Evolutionary conservation across 1,140 invertebrate genomes (phyloP).

Genomic region (Zaprionus gabonicus): DNA sequence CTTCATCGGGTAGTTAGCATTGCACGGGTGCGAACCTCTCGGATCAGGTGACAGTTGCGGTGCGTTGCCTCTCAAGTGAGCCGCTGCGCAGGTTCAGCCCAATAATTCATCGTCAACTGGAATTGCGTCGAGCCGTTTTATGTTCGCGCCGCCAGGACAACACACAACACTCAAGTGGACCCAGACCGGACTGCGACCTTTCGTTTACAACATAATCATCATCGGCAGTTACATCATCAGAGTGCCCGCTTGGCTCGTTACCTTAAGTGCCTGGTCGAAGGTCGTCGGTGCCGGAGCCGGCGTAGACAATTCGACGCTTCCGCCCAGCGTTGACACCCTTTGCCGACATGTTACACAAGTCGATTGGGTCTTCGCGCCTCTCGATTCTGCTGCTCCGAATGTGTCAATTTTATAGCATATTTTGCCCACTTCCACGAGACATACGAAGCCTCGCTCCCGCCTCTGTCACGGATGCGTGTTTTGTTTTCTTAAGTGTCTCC

Average conservation of each 20-base stretch:
- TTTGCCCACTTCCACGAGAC: constrained; percentile 70
- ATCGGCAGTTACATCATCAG: constrained; percentile 48
- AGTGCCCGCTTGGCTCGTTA: constrained; percentile 9
- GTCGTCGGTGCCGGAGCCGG: constrained; percentile 3
- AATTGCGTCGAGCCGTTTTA: constrained; percentile 75
- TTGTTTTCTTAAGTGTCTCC: constrained; percentile 77
- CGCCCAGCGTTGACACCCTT: constrained; percentile 69
- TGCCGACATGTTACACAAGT: constrained; percentile 56
- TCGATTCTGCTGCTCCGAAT: constrained; percentile 53
- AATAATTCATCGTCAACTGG: constrained; percentile 80
- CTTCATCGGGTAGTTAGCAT: constrained; percentile 45
- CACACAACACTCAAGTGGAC: constrained; percentile 56
- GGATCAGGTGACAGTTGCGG: constrained; percentile 80
- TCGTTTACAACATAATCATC: constrained; percentile 64
- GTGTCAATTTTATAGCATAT: constrained; percentile 75
- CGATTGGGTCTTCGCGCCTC: constrained; percentile 8
- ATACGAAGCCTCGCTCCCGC: constrained; percentile 47
- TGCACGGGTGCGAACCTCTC: constrained; percentile 63
- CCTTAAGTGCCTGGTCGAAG: constrained; percentile 33
- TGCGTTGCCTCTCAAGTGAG: constrained; percentile 78
- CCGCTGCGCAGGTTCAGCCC: constrained; percentile 68
- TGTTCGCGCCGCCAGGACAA: constrained; percentile 43
- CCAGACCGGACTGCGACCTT: not conserved
- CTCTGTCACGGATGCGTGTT: constrained; percentile 37
- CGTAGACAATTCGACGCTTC: constrained; percentile 84